Conservation (phyloP, 2,113 vertebrate genomes). For the cattle (Bos taurus) region ARS-UCD2.0 NC_037336.1:64892501-64893000, state of each 20-base stretch:
- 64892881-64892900: neutral
- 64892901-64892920: neutral
- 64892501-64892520: neutral
- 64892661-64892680: neutral
- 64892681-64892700: neutral
- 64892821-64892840: neutral
- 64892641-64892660: neutral
- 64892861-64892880: neutral
- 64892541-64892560: neutral
- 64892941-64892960: neutral
- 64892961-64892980: neutral
- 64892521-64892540: neutral
- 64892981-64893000: neutral
- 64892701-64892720: neutral
- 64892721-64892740: neutral
- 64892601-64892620: neutral
- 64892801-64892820: neutral
- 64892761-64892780: neutral
- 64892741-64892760: neutral
- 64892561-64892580: neutral
- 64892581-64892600: neutral
- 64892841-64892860: neutral
- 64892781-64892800: neutral
- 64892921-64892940: neutral
- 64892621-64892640: neutral